Conservation (phyloP, 2,888 invertebrate species). For the Drosophila anceps region DNA sequence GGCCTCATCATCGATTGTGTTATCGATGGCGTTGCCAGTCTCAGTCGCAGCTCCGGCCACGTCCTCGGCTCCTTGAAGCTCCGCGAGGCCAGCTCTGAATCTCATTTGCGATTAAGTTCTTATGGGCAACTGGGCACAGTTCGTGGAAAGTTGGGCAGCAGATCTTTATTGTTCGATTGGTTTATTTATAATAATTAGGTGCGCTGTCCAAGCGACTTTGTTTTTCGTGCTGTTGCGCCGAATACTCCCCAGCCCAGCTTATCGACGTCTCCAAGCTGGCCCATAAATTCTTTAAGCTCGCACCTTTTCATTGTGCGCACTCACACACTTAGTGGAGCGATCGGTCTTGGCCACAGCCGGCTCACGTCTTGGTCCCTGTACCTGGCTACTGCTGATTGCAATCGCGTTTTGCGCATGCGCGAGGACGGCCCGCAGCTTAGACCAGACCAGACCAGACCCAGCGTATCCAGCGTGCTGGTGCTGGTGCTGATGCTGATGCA, state of each 20-base stretch:
- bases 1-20: conserved; percentile 80
- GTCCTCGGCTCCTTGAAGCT: conserved; percentile 10
- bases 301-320: conserved; percentile 83
- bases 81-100: conserved; percentile 62
- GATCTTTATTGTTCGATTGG: conserved; percentile 85
- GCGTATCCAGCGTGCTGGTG: conserved; percentile 2
- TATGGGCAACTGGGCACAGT: conserved; percentile 68
- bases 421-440: conserved; percentile 58
- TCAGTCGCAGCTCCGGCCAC: conserved; percentile 12
- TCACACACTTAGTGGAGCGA: conserved; percentile 63
- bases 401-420: conserved; percentile 74
- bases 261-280: conserved; percentile 71
- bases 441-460: neutral
- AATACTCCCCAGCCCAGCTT: conserved; percentile 66
- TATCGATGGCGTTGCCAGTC: conserved; percentile 82
- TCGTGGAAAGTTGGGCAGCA: conserved; percentile 78
- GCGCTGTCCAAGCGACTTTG: conserved; percentile 75
- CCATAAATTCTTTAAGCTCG: conserved; percentile 85
- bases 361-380: conserved; percentile 10
- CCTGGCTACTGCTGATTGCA: conserved; percentile 66
- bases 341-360: conserved; percentile 26
- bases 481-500: conserved; percentile 18
- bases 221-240: conserved; percentile 38
- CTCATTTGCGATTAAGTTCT: conserved; percentile 83
- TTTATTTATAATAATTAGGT: conserved; percentile 85